Percentiles rank a stretch among this genome's conserved stretches.
These are phyloP conservation scores for Leptinotarsa haldemani DNA, from an alignment of 2,888 invertebrate species.

Conservation along the genomic window DNA sequence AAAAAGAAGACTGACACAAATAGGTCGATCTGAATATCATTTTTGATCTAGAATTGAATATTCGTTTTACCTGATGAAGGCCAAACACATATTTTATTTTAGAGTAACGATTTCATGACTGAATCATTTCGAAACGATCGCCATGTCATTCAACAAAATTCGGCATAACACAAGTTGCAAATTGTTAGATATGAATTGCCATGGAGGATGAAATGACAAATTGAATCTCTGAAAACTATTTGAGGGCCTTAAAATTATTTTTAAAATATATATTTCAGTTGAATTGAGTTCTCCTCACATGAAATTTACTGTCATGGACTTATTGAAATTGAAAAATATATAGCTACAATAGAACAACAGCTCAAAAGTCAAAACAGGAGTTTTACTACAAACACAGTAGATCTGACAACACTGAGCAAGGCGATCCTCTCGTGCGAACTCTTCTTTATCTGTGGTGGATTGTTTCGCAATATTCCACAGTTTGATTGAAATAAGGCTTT, in stretches of 20 bases:
- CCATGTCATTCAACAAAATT: too few relatives aligned
- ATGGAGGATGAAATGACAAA: not conserved
- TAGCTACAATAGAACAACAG: too few relatives aligned
- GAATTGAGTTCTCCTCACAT: too few relatives aligned
- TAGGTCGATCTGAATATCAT: slow-evolving; percentile 21
- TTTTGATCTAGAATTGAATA: slow-evolving; percentile 4
- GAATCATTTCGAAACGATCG: not conserved
- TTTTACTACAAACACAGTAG: too few relatives aligned
- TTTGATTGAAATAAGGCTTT: too few relatives aligned
- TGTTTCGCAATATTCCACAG: too few relatives aligned
- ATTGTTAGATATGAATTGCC: not conserved
- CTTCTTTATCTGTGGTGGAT: too few relatives aligned
- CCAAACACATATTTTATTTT: not conserved
- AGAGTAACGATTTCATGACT: not conserved
- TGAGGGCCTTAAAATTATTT: not conserved
- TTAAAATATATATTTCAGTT: not conserved
- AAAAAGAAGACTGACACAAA: slow-evolving; percentile 22
- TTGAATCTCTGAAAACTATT: not conserved
- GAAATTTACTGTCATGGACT: too few relatives aligned
- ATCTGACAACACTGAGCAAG: too few relatives aligned
- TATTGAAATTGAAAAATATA: too few relatives aligned
- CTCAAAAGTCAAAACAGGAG: too few relatives aligned
- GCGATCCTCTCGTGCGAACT: too few relatives aligned
- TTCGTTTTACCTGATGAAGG: not conserved
- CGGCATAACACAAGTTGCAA: not conserved